Percentiles rank a stretch among this genome's conserved stretches.
Evolutionary conservation across 2,888 invertebrate species (phyloP).

Genomic region (Penaeus monodon): DNA sequence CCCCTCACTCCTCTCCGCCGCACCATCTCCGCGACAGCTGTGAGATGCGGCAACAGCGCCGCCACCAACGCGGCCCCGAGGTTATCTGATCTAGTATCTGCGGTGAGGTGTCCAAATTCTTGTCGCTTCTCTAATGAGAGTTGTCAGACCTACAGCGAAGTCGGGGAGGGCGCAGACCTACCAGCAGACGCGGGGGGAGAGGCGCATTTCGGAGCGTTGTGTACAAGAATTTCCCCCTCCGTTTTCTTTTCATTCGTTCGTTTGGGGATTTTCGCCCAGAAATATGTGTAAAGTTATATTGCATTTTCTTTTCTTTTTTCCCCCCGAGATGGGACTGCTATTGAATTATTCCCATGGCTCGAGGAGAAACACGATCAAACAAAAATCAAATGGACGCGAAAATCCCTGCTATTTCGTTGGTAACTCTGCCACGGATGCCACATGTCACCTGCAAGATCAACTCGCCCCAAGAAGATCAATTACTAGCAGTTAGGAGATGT

Average conservation of each 20-base stretch:
- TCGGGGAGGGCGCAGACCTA: conserved; percentile 6
- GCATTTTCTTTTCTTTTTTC: too few relatives aligned
- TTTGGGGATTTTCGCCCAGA: too few relatives aligned
- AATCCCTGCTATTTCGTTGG: background rate
- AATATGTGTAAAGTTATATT: too few relatives aligned
- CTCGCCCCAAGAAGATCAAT: conserved; percentile 30
- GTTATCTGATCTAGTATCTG: conserved; percentile 59
- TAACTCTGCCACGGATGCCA: conserved; percentile 31
- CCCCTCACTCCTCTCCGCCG: background rate
- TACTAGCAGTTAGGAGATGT: conserved; percentile 26
- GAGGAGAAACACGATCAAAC: background rate
- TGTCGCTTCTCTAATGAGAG: conserved; percentile 59
- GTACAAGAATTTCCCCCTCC: too few relatives aligned
- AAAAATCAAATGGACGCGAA: background rate
- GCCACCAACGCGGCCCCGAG: conserved; percentile 31
- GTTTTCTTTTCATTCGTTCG: too few relatives aligned
- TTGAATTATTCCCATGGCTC: background rate
- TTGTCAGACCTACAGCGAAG: conserved; percentile 63
- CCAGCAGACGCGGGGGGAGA: background rate
- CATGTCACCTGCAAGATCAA: conserved; percentile 6
- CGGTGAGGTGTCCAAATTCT: conserved; percentile 58
- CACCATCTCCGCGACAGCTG: conserved; percentile 8
- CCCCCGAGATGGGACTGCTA: too few relatives aligned
- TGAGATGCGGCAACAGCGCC: conserved; percentile 35
- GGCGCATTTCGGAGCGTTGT: background rate